Base-by-base conservation (phyloP, 2,113 vertebrate genomes). In the Pipa parva region DNA sequence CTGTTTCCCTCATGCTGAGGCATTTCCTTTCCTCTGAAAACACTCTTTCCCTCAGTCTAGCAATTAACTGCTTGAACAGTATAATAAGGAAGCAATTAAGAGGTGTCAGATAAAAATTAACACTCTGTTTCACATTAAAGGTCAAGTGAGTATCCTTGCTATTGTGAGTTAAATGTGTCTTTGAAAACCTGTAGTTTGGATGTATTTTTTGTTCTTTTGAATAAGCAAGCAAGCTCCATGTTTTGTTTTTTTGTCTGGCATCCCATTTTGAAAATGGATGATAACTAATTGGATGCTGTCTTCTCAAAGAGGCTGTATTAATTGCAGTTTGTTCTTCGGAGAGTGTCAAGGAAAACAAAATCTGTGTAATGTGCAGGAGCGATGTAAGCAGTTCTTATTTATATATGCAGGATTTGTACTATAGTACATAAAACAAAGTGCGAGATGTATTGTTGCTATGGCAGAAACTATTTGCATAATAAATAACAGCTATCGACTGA, bases 21-120 rank as follows among this genome's bases (percentile, higher is more conserved):
- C 83, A 89, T 87, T 90, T 90, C 87, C 86, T 88, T 84, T 87
- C 77, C 84, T 83, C 83, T 86, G 84, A 87, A 91, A 89, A 89
- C 85, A 84, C 83, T 84, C 83, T 88, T 88, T 88, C 84, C 87
- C 83, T 84, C 83, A 79, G 85, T 87, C 82, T 85, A 87, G 88
- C 89, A 90, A 90, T 90, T 90, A 91, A 90, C 86, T 88, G 85
- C 84, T 90, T 90, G 87, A 89, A 88, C 83, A 87, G 83, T 88
- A 87, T 88, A 89, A 91, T 88, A 88, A 90, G 88, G 87, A 90
- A 89, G 88, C 87, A 89, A 88, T 89, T 91, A 90, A 89, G 86
- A 90, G 86, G 88, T 89, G 87, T 85, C 89, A 88, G 85, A 88
- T 84, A 88, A 89, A 90, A 90, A 90, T 91, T 90, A 89, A 87